These are phyloP conservation scores for Apocrypta bakeri DNA, from an alignment of 1,140 invertebrate species.

Conservation along the genomic window DNA sequence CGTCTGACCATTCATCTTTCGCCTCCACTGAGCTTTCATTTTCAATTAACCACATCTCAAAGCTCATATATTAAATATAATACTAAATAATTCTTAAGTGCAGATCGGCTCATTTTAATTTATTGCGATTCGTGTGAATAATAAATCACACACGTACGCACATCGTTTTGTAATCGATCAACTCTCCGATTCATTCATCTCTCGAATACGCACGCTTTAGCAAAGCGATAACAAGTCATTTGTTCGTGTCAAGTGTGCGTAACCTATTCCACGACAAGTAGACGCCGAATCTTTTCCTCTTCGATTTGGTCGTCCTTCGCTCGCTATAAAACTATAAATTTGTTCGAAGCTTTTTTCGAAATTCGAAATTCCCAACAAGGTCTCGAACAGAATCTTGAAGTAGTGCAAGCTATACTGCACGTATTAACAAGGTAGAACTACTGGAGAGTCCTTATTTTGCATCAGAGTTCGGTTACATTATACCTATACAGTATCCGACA, in stretches of 20 bases:
- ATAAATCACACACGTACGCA: background rate
- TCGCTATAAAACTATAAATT: no score
- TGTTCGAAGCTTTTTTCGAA: background rate
- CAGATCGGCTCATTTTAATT: no score
- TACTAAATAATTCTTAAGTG: background rate
- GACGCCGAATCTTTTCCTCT: no score
- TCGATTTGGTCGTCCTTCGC: no score
- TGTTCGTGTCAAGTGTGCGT: background rate
- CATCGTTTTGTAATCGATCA: background rate
- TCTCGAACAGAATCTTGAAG: no score
- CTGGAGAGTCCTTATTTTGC: no score
- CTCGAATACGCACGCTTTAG: background rate
- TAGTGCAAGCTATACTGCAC: no score
- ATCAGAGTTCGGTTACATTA: background rate
- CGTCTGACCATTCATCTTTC: slow-evolving; percentile 57
- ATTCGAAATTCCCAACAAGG: background rate
- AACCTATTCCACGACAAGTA: no score
- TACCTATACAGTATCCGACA: background rate
- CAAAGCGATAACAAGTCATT: background rate
- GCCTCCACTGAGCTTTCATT: slow-evolving; percentile 39
- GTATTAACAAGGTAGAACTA: no score
- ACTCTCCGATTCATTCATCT: background rate
- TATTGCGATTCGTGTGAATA: no score
- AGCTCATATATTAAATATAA: background rate
- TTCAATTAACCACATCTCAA: background rate